Conservation (phyloP, 2,797 vertebrate species). For the Triplophysa bombifrons region DNA sequence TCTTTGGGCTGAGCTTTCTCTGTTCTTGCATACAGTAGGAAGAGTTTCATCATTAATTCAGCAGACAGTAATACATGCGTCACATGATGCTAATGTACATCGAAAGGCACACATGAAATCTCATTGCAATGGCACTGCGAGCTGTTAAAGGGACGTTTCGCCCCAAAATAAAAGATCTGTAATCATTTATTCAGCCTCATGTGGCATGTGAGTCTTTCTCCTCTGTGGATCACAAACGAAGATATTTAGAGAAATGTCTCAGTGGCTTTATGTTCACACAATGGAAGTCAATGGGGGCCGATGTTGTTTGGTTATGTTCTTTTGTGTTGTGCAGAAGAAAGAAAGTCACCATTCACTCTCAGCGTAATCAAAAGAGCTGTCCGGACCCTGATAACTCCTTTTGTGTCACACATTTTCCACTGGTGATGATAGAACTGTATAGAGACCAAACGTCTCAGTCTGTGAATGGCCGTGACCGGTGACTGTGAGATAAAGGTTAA, state of each 20-base stretch:
- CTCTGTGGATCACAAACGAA: too few relatives aligned
- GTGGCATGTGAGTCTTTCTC: too few relatives aligned
- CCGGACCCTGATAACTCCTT: neutral
- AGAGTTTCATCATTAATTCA: conserved; percentile 78
- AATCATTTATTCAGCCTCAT: neutral
- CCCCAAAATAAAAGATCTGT: neutral
- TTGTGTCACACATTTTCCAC: too few relatives aligned
- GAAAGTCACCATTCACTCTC: neutral
- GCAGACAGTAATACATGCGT: conserved; percentile 66
- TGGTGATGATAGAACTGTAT: neutral
- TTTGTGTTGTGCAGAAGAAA: neutral
- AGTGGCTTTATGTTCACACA: too few relatives aligned
- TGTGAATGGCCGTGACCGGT: conserved; percentile 8
- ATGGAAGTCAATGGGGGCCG: too few relatives aligned
- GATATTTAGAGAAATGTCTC: too few relatives aligned
- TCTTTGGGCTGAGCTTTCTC: conserved; percentile 19
- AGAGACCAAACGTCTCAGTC: neutral
- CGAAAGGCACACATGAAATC: conserved; percentile 64
- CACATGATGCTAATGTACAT: conserved; percentile 72
- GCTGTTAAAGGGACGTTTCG: conserved; percentile 20
- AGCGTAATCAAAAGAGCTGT: neutral
- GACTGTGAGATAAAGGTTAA: conserved; percentile 40
- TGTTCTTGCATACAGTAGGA: conserved; percentile 22
- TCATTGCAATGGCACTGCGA: conserved; percentile 43
- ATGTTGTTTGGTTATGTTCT: neutral